Percentiles rank a stretch among this genome's conserved stretches.
These are phyloP conservation scores for Baryphthengus martii DNA, from an alignment of 2,113 vertebrate genomes.

Conservation along the genomic window DNA sequence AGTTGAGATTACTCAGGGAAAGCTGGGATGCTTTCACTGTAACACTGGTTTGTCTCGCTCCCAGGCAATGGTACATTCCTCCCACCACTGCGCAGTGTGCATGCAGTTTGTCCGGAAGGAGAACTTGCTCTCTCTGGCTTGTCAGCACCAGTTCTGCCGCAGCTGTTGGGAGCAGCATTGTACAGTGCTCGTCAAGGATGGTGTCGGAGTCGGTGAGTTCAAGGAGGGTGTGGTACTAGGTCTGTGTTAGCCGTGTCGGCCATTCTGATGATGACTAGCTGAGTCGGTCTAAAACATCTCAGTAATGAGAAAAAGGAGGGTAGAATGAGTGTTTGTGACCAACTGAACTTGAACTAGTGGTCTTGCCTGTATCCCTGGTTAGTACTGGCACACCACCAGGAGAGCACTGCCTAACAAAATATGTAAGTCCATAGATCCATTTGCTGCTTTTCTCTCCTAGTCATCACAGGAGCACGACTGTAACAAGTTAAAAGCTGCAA, in stretches of 20 bases:
- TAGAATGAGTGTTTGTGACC: not conserved
- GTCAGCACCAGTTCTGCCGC: conserved; percentile 97
- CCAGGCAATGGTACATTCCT: conserved; percentile 80
- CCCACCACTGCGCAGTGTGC: conserved; percentile 95
- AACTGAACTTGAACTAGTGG: not conserved
- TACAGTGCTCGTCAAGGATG: conserved; percentile 96
- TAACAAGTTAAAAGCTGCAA: not conserved
- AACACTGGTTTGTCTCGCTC: not conserved
- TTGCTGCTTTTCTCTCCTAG: not conserved
- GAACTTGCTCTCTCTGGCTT: conserved; percentile 89
- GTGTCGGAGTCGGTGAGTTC: conserved; percentile 92
- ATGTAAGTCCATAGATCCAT: not conserved
- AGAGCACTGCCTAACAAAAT: not conserved
- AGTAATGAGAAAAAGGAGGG: not conserved
- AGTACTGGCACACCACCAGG: not conserved
- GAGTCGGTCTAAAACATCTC: not conserved
- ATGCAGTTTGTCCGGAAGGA: conserved; percentile 97
- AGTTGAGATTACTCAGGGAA: not conserved
- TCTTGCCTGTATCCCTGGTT: not conserved
- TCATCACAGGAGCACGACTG: not conserved
- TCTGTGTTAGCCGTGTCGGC: not conserved
- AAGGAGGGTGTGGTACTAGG: not conserved
- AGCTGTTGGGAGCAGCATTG: conserved; percentile 99
- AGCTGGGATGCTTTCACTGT: not conserved
- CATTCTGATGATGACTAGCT: not conserved